Conservation (phyloP, 2,888 invertebrate genomes). For the Drosophila eohydei region DNA sequence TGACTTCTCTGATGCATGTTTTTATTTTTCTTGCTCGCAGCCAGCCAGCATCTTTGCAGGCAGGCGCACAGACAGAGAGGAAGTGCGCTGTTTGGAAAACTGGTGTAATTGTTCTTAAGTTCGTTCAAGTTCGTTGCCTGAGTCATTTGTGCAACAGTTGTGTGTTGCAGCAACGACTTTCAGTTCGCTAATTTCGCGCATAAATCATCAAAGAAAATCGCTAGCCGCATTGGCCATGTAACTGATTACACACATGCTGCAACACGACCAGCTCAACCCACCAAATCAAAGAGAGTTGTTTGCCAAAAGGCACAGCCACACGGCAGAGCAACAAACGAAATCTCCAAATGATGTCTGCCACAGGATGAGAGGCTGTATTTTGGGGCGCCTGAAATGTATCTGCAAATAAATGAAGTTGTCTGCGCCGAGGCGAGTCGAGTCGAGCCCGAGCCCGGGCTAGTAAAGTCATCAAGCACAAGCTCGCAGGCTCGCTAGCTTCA, state of each 20-base stretch:
- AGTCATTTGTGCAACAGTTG: conserved; percentile 70
- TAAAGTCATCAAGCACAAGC: conserved; percentile 67
- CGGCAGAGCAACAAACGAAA: not conserved
- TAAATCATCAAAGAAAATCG: conserved; percentile 73
- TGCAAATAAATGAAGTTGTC: conserved; percentile 83
- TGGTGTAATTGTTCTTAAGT: conserved; percentile 67
- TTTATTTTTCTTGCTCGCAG: conserved; percentile 10
- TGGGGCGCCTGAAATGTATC: conserved; percentile 78
- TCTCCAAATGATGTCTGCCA: conserved; percentile 39
- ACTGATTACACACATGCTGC: conserved; percentile 77
- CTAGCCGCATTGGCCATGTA: conserved; percentile 44
- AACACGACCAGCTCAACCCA: conserved; percentile 61
- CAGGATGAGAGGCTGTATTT: conserved; percentile 64
- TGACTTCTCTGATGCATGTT: conserved; percentile 71
- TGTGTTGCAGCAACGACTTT: conserved; percentile 56
- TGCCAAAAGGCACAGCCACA: conserved; percentile 66
- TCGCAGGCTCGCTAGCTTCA: conserved; percentile 36
- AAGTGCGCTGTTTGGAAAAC: conserved; percentile 53
- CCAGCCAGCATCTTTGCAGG: conserved; percentile 60
- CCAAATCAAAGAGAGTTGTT: conserved; percentile 70
- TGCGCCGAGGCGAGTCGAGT: conserved; percentile 36
- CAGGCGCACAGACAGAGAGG: conserved; percentile 26
- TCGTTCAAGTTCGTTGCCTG: conserved; percentile 78
- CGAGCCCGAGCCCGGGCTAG: conserved; percentile 46
- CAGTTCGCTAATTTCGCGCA: conserved; percentile 76